Percentiles rank a stretch among this genome's conserved stretches.
phyloP scores from a whole-genome alignment of 2,797 vertebrate species.

The Lophius americanus region DNA sequence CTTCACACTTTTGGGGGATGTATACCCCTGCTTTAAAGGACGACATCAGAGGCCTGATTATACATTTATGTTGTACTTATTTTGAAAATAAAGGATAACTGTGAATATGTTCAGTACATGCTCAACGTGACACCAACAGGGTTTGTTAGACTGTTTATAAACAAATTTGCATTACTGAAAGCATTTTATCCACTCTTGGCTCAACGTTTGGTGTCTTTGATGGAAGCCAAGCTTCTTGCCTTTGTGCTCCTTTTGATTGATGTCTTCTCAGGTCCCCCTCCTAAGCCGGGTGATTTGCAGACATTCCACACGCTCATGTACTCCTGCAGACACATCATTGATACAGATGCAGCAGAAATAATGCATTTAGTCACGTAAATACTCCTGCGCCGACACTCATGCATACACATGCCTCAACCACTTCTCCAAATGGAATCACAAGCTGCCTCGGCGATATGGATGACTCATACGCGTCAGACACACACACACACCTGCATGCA shows the following conservation, averaged over 20 bases:
- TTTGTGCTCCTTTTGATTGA: slow-evolving; percentile 8
- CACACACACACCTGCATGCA: slow-evolving; percentile 14
- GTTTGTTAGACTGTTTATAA: too few relatives aligned
- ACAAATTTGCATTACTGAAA: too few relatives aligned
- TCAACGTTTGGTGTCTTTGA: too few relatives aligned
- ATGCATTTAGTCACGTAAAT: slow-evolving; percentile 45
- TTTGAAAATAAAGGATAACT: too few relatives aligned
- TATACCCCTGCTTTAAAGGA: too few relatives aligned
- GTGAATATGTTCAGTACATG: too few relatives aligned
- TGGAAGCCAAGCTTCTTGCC: too few relatives aligned
- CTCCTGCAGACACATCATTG: slow-evolving; percentile 30
- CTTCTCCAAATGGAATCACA: slow-evolving; percentile 52
- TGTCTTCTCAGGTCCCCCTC: slow-evolving; percentile 30
- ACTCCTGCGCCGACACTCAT: slow-evolving; percentile 19
- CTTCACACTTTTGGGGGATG: too few relatives aligned
- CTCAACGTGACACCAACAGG: too few relatives aligned
- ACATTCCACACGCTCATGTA: slow-evolving; percentile 1
- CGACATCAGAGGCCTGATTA: too few relatives aligned
- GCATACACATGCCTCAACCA: slow-evolving; percentile 24
- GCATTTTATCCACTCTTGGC: too few relatives aligned
- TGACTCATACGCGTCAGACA: slow-evolving; percentile 25
- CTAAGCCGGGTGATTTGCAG: slow-evolving; percentile 16
- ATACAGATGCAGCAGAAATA: slow-evolving; percentile 30
- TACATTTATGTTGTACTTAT: too few relatives aligned
- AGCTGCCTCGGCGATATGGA: slow-evolving; percentile 31